Evolutionary conservation across 2,888 invertebrate species (phyloP).

Genomic region (Thelaira solivaga): DNA sequence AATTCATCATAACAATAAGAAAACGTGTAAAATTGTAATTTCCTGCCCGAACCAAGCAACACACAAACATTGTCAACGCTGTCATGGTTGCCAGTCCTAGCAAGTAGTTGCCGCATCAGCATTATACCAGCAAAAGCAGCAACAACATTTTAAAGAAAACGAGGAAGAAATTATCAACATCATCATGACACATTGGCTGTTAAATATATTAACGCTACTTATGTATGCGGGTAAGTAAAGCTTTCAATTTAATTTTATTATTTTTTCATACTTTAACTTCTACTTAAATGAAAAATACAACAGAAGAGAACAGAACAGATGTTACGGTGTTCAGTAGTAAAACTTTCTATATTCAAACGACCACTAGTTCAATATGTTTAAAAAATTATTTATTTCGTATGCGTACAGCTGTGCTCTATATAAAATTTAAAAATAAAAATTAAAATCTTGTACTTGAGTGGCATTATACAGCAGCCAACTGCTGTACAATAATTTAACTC

Average conservation of each 20-base stretch:
- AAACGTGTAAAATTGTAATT: constrained; percentile 13
- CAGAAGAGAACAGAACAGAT: not conserved
- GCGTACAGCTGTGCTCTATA: too few species aligned
- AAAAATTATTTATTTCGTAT: too few species aligned
- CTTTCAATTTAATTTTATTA: constrained; percentile 51
- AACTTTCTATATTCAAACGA: not conserved
- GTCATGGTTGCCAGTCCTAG: not conserved
- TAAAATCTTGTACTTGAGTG: too few species aligned
- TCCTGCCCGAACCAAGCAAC: constrained; percentile 2
- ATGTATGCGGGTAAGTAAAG: constrained; percentile 63
- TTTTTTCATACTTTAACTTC: constrained; percentile 7
- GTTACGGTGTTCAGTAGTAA: not conserved
- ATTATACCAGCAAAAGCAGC: not conserved
- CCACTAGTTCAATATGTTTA: too few species aligned
- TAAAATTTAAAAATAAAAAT: too few species aligned
- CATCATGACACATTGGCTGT: constrained; percentile 65
- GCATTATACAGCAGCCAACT: too few species aligned
- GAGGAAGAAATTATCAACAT: constrained; percentile 39
- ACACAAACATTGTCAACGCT: constrained; percentile 8
- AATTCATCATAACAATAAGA: constrained; percentile 23
- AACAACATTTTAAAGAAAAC: not conserved
- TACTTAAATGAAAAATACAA: too few species aligned
- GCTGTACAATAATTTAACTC: too few species aligned
- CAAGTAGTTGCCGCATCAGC: not conserved
- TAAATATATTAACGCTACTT: constrained; percentile 64